Percentiles rank a stretch among this genome's conserved stretches.
Conservation (phyloP, 2,113 vertebrate species). For the Quiscalus mexicanus region DNA sequence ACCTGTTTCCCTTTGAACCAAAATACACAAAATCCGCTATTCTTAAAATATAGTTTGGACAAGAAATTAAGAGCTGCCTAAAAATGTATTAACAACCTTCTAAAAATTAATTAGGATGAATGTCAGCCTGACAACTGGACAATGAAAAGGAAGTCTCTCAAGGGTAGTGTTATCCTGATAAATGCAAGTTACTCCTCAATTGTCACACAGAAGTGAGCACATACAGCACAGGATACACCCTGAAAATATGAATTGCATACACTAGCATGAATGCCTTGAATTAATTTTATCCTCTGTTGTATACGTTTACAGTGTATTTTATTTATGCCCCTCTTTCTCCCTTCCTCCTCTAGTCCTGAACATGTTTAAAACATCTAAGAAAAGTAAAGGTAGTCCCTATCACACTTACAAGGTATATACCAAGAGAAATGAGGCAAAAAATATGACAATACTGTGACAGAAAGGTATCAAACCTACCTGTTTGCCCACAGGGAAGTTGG, state of each 20-base stretch:
- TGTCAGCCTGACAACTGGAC: background rate
- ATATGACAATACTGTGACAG: background rate
- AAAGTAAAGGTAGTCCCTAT: background rate
- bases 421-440: accelerated
- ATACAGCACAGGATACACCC: background rate
- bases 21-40: background rate
- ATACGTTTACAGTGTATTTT: background rate
- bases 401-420: background rate
- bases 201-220: background rate
- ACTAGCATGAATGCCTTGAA: background rate
- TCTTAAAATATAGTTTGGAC: background rate
- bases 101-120: background rate
- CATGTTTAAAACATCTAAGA: background rate
- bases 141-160: background rate
- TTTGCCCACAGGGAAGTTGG: accelerated
- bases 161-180: background rate
- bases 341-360: background rate
- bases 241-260: background rate
- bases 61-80: background rate
- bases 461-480: background rate
- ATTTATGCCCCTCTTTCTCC: background rate
- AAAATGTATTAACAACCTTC: background rate
- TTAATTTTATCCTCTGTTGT: background rate
- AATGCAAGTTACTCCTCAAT: background rate
- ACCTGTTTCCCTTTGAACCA: background rate